phyloP scores from a whole-genome alignment of 2,797 vertebrate genomes.

The Odontamblyopus lacepedii region DNA sequence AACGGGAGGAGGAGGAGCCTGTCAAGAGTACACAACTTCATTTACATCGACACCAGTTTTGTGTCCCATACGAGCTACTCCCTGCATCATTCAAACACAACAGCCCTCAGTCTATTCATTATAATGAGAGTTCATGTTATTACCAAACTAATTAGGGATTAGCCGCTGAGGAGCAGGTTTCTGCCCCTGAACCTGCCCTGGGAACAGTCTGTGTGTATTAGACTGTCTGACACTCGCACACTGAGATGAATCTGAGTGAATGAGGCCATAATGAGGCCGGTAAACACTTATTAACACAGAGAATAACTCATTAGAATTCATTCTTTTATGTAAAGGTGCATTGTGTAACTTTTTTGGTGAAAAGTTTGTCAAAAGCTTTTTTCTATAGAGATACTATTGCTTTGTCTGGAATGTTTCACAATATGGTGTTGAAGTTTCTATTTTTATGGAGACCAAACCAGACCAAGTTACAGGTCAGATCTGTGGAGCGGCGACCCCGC shows the following conservation, averaged over 20 bases:
- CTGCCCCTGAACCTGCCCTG: constrained; percentile 27
- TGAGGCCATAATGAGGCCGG: not conserved
- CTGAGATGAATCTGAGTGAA: not conserved
- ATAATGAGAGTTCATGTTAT: constrained; percentile 45
- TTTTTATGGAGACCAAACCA: too few relatives aligned
- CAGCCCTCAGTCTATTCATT: constrained; percentile 25
- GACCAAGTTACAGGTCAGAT: too few relatives aligned
- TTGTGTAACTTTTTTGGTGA: too few relatives aligned
- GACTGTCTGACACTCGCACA: constrained; percentile 56
- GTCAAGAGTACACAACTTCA: not conserved
- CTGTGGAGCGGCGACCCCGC: too few relatives aligned
- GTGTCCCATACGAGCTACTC: constrained; percentile 50
- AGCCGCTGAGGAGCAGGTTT: constrained; percentile 32
- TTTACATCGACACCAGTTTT: constrained; percentile 48
- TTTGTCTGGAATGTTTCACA: too few relatives aligned
- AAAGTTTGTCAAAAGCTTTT: too few relatives aligned
- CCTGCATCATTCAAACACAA: constrained; percentile 18
- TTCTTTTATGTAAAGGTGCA: too few relatives aligned
- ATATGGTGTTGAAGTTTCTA: too few relatives aligned
- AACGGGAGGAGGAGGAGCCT: not conserved
- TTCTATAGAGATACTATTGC: too few relatives aligned
- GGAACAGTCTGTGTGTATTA: constrained; percentile 67
- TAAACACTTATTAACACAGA: not conserved
- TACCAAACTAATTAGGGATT: constrained; percentile 73
- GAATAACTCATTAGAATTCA: not conserved